These are phyloP conservation scores for Lobophora halterata DNA, from an alignment of 2,888 invertebrate genomes.

Conservation along the genomic window DNA sequence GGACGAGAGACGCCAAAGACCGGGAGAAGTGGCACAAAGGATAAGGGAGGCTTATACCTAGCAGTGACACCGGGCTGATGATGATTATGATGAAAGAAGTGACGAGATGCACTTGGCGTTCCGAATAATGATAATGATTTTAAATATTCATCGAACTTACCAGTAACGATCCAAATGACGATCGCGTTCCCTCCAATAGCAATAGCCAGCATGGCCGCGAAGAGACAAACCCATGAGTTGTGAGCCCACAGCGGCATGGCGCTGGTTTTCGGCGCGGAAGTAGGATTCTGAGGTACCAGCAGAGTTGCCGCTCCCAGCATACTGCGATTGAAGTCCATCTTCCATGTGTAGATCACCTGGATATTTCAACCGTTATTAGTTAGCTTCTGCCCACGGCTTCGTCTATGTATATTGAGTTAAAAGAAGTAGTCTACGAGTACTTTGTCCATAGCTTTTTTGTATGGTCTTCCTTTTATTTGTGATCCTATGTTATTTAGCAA, in stretches of 20 bases:
- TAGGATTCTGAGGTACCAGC: slow-evolving; percentile 59
- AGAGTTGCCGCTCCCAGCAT: slow-evolving; percentile 64
- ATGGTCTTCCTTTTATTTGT: no score
- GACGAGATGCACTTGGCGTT: no score
- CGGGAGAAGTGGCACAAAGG: no score
- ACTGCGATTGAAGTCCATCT: slow-evolving; percentile 75
- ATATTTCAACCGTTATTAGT: background rate
- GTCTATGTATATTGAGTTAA: slow-evolving; percentile 1
- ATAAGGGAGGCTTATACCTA: no score
- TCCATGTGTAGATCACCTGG: slow-evolving; percentile 75
- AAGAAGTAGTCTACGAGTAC: no score
- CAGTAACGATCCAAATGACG: slow-evolving; percentile 96
- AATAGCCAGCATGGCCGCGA: slow-evolving; percentile 87
- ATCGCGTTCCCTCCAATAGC: slow-evolving; percentile 93
- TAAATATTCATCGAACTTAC: slow-evolving; percentile 59
- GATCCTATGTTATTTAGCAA: no score
- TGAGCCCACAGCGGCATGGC: slow-evolving; percentile 83
- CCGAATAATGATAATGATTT: background rate
- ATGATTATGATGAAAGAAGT: no score
- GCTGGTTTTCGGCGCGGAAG: slow-evolving; percentile 45
- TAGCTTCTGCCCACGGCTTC: background rate
- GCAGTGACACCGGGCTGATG: no score
- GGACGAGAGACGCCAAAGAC: no score
- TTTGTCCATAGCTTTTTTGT: no score
- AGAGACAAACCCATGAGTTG: slow-evolving; percentile 88